Base-by-base conservation (phyloP, 1,140 invertebrate species). In the Lerema accius region DNA sequence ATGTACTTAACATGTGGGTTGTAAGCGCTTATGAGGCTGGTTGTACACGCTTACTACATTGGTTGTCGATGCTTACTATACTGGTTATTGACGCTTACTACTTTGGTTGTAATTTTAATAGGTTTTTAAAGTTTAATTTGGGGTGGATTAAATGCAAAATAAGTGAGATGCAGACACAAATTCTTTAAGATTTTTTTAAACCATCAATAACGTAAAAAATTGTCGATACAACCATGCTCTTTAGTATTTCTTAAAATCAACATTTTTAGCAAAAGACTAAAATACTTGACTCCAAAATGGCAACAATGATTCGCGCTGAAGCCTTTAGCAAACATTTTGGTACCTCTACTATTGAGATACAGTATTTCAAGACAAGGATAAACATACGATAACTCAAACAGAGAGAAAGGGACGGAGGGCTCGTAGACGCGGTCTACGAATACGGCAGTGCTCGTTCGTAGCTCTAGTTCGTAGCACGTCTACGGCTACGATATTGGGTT, bases 231-330 rank as follows among this genome's bases (percentile, higher is more conserved):
- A n/a, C 19, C 2, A 23, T 23, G 19, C 19, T 23, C 5, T 5
- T 5, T 23, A 2, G 19, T 23, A 5, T 23, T 3, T 23, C 5
- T 5, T 68, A 53, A 69, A 55, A 59, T 70, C 55, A 71, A 26
- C 67, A 74, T 65, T 60, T 58, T 68, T 16, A 64, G 76, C 73
- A 80, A 80, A 72, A 80, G 67, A 76, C 77, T n/a, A n/a, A n/a
- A 81, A 75, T 70, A 74, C 73, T 76, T 76, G 72, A 73, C 71
- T 66, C 71, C 65, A 73, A 84, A 84, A 86, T 69, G 73, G 73
- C 78, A 84, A 84, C 78, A 83, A 82, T 83, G 80, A 76, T 80
- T 80, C 75, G 69, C 69, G 71, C 71, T 76, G 60, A 78, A 84
- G 79, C 78, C 65, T 78, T 82, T 63, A 69, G 69, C 78, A 85